Evolutionary conservation across 2,113 vertebrate genomes (phyloP).

Genomic region (Dryoscopus gambensis): DNA sequence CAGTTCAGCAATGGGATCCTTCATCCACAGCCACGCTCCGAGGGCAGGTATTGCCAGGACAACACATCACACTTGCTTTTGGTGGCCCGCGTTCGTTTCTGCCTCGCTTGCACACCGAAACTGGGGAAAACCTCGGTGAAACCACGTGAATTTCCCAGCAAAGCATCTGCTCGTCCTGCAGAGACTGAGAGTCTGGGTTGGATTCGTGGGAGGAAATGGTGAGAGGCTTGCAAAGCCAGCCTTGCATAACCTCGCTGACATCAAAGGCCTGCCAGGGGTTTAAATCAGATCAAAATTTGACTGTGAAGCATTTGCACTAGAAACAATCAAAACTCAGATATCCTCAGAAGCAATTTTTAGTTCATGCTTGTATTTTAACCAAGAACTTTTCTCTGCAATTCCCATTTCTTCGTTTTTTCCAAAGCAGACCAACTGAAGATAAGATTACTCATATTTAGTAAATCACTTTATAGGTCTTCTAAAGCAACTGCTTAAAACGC

Average conservation of each 20-base stretch:
- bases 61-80: background rate
- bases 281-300: slow-evolving; percentile 7
- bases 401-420: background rate
- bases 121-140: background rate
- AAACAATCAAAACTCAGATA: background rate
- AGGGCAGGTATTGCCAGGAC: background rate
- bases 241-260: slow-evolving; percentile 25
- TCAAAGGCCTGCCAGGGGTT: slow-evolving; percentile 6
- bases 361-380: background rate
- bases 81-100: background rate
- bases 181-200: slow-evolving; percentile 35
- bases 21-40: accelerated
- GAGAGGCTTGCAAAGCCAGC: slow-evolving; percentile 22
- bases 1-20: background rate
- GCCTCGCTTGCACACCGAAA: background rate
- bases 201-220: background rate
- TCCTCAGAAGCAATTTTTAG: background rate
- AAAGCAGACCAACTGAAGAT: background rate
- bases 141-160: background rate
- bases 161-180: background rate
- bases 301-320: background rate
- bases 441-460: background rate
- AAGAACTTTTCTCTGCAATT: background rate
- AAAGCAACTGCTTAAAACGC: background rate
- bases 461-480: background rate